Conservation (phyloP, 2,888 invertebrate species). For the Pegoplata infirma region DNA sequence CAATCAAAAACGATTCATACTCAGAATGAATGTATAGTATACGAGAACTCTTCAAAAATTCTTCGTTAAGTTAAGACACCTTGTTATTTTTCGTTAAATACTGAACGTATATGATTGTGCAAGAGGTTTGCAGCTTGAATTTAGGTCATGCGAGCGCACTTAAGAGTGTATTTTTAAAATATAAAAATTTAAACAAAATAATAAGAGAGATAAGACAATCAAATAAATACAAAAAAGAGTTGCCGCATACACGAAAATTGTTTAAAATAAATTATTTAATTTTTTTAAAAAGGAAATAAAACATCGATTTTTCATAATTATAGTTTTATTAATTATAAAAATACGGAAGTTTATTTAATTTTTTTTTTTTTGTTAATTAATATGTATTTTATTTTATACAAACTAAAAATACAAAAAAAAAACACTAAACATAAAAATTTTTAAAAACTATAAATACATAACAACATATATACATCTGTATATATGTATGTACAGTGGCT, state of each 20-base stretch:
- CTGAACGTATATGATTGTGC: slow-evolving; percentile 38
- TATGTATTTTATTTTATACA: neutral
- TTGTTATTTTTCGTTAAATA: slow-evolving; percentile 20
- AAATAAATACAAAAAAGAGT: neutral
- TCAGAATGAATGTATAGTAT: too few relatives aligned
- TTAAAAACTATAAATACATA: neutral
- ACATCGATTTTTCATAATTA: neutral
- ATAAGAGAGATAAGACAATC: slow-evolving; percentile 23
- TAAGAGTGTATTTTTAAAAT: neutral
- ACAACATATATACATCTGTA: too few relatives aligned
- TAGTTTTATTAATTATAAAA: neutral
- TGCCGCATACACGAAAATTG: neutral
- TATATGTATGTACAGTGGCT: too few relatives aligned
- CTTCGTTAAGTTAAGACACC: slow-evolving; percentile 33
- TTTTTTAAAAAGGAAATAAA: neutral
- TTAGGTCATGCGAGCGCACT: slow-evolving; percentile 36
- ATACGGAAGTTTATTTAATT: slow-evolving; percentile 10
- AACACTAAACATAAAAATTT: neutral
- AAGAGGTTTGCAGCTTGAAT: slow-evolving; percentile 61
- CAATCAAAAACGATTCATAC: slow-evolving; percentile 4
- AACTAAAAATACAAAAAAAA: neutral
- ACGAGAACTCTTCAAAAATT: slow-evolving; percentile 10
- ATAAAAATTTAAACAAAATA: too few relatives aligned
- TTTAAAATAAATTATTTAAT: neutral
- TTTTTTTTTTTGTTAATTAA: neutral